Evolutionary conservation across 2,797 vertebrate genomes (phyloP).

Genomic region (Neosilurus hyrtlii): DNA sequence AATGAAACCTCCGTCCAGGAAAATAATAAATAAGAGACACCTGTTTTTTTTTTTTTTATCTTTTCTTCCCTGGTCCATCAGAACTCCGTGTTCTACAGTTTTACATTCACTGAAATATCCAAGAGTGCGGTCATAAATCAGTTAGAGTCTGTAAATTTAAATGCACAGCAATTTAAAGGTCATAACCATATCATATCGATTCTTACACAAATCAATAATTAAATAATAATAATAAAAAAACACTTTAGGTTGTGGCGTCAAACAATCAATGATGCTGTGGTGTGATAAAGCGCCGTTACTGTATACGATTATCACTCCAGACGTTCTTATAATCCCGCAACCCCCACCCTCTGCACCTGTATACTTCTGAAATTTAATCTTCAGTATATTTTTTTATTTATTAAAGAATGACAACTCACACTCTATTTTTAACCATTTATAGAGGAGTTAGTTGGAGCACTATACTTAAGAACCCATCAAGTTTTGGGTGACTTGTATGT

Average conservation of each 20-base stretch:
- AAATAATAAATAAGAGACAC: conserved; percentile 28
- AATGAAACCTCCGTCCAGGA: conserved; percentile 18
- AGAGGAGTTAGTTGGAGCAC: not conserved
- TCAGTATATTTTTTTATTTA: not conserved
- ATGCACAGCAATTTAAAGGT: not conserved
- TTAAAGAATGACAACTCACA: not conserved
- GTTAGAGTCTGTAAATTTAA: not conserved
- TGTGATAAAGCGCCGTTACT: not conserved
- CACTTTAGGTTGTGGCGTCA: not conserved
- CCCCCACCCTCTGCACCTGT: not conserved
- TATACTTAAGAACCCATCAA: too few species aligned
- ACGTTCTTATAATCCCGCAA: not conserved
- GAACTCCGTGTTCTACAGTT: not conserved
- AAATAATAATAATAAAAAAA: not conserved
- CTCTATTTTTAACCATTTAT: not conserved
- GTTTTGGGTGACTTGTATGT: too few species aligned
- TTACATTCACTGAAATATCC: not conserved
- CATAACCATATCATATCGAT: not conserved
- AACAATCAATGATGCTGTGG: not conserved
- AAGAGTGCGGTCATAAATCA: not conserved
- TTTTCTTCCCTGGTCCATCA: not conserved
- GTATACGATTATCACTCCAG: not conserved
- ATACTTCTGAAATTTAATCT: not conserved
- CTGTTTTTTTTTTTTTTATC: conserved; percentile 3
- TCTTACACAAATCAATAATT: not conserved